Percentiles rank a stretch among this genome's conserved stretches.
Evolutionary conservation across 2,113 vertebrate species (phyloP).

Genomic region (Hassar affinis): DNA sequence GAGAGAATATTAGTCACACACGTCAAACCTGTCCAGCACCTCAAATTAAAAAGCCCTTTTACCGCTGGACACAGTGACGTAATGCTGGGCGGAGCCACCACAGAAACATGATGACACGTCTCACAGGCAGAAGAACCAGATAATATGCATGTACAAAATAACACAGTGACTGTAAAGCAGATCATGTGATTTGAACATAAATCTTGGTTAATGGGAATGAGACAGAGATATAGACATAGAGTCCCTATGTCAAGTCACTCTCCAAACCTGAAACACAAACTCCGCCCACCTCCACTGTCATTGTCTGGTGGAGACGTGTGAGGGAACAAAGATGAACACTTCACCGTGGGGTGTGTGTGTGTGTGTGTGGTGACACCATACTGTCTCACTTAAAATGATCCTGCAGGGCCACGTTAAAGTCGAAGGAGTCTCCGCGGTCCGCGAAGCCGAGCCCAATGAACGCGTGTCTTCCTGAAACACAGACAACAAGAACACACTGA

Average conservation of each 20-base stretch:
- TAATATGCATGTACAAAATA: background rate
- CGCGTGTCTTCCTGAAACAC: slow-evolving; percentile 82
- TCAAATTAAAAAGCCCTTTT: background rate
- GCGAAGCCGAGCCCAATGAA: slow-evolving; percentile 93
- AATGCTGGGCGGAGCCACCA: background rate
- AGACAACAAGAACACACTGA: background rate
- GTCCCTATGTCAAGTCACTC: no score
- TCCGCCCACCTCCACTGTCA: background rate
- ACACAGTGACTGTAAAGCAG: no score
- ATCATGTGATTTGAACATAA: no score
- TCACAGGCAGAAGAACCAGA: background rate
- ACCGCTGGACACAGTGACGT: background rate
- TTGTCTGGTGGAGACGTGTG: background rate
- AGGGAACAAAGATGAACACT: no score
- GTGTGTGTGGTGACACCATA: background rate
- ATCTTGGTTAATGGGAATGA: no score
- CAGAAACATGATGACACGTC: background rate
- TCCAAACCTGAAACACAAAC: background rate
- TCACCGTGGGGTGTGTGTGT: background rate
- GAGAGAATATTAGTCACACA: background rate
- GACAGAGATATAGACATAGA: no score
- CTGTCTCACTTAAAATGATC: slow-evolving; percentile 91
- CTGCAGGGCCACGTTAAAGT: slow-evolving; percentile 95
- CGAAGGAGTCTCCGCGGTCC: slow-evolving; percentile 93
- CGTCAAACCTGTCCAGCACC: background rate